phyloP scores from a whole-genome alignment of 1,140 invertebrate species.

The Drosophila orena region DNA sequence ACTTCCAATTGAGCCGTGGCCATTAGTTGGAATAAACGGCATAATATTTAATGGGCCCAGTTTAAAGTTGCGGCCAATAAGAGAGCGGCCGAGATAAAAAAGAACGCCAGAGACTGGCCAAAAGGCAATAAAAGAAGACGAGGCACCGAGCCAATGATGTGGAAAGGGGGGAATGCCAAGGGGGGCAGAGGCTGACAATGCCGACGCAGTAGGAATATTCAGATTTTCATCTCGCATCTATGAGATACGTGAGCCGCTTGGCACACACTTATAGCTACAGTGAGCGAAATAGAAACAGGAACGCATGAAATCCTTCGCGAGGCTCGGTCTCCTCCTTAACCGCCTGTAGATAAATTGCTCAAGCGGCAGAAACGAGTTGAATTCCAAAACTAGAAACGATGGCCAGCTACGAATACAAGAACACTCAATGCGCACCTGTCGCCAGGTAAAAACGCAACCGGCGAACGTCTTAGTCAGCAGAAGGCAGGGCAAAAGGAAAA shows the following conservation, averaged over 20 bases:
- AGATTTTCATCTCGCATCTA: slow-evolving; percentile 48
- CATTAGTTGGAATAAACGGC: slow-evolving; percentile 37
- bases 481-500: slow-evolving; percentile 7
- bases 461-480: slow-evolving; percentile 59
- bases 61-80: slow-evolving; percentile 49
- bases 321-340: slow-evolving; percentile 21
- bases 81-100: slow-evolving; percentile 50
- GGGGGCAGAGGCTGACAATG: slow-evolving; percentile 6
- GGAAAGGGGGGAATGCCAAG: neutral
- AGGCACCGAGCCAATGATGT: slow-evolving; percentile 33
- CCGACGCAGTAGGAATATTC: slow-evolving; percentile 25
- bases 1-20: slow-evolving; percentile 42
- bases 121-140: slow-evolving; percentile 47
- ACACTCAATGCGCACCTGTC: slow-evolving; percentile 51
- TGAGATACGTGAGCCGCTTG: slow-evolving; percentile 49
- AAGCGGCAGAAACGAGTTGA: slow-evolving; percentile 41
- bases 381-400: slow-evolving; percentile 49
- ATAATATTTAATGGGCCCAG: slow-evolving; percentile 52
- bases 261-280: slow-evolving; percentile 17
- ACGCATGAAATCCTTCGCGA: slow-evolving; percentile 3
- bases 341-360: slow-evolving; percentile 23
- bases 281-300: neutral
- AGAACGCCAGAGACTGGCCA: slow-evolving; percentile 17
- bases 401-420: slow-evolving; percentile 5
- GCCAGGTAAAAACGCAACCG: slow-evolving; percentile 58